Base-by-base conservation (phyloP, 2,888 invertebrate genomes). In the Dorcus parallelipipedus region DNA sequence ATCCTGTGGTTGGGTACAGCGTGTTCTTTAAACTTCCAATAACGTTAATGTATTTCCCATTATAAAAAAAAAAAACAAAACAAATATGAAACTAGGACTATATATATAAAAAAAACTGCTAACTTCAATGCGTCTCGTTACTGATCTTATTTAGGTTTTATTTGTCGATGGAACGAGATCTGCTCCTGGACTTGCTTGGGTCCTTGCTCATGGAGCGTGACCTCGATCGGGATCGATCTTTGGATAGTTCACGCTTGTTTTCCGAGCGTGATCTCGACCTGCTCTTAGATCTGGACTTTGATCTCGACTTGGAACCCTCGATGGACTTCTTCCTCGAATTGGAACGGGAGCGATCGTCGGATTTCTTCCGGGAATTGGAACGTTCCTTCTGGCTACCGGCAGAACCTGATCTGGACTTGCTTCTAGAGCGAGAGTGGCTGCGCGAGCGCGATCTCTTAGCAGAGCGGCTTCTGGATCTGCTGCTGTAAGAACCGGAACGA, bases 211-310 rank as follows among this genome's bases (percentile, higher is more conserved):
- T 65, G 20, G 75, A 74, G 51, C 72, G 74, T 23, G 76, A 76
- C 62, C 77, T 73, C 39, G 78, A 77, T 52, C 73, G 71, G 48
- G 74, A 74, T 17, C 73, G 66, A 52, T 75, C 76, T 59, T 74
- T 75, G 60, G 75, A 75, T 10, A 67, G 63, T 50, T 73, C 73
- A 23, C 74, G 52, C 26, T 53, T 54, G 14, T 39, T 56, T 73
- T 80, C 81, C 63, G 81, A 81, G 65, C 81, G 81, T n/a, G 82
- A 81, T 64, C 81, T 80, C n/a, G 81, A 81, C 60, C 82, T 79
- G 65, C 78, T 78, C 67, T 81, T 81, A 65, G 79, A 52, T 38
- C 50, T 54, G 3, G 60, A 68, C 14, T 60, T 59, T 5, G 66
- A 64, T 54, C 61, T 60, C 3, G 63, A 63, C 41, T 60, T 63